These are phyloP conservation scores for Etheostoma spectabile DNA, from an alignment of 2,113 vertebrate species.

Conservation along the genomic window DNA sequence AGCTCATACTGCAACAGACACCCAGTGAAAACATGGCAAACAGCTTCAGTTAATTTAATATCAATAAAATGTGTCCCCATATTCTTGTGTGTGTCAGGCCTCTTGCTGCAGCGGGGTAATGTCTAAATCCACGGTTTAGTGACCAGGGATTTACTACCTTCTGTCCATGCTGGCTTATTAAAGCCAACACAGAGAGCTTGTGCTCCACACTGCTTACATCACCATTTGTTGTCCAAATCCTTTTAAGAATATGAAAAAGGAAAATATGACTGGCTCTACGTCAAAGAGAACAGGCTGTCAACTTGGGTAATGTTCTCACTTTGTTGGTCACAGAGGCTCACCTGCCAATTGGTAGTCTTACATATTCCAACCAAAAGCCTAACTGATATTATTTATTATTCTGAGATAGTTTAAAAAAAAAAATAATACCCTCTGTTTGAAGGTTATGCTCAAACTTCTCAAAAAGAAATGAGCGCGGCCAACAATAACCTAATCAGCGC, in stretches of 20 bases:
- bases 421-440: too few species aligned
- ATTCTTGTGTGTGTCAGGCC: not conserved
- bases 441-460: not conserved
- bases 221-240: not conserved
- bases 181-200: constrained; percentile 3
- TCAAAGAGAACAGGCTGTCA: not conserved
- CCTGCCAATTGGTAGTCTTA: not conserved
- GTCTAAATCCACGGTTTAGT: constrained; percentile 77
- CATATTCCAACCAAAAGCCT: not conserved
- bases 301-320: not conserved
- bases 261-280: not conserved
- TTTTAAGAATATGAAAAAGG: not conserved
- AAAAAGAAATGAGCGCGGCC: not conserved
- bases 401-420: not conserved
- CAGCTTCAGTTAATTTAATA: not conserved
- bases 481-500: not conserved
- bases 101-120: constrained; percentile 61
- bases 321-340: not conserved
- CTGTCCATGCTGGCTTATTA: constrained; percentile 14
- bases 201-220: not conserved
- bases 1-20: not conserved
- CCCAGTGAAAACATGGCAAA: not conserved
- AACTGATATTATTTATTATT: not conserved
- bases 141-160: constrained; percentile 73
- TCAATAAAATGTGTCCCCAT: not conserved